These are phyloP conservation scores for Melanotaenia parkinsoni DNA, from an alignment of 2,797 vertebrate species.

Conservation along the genomic window DNA sequence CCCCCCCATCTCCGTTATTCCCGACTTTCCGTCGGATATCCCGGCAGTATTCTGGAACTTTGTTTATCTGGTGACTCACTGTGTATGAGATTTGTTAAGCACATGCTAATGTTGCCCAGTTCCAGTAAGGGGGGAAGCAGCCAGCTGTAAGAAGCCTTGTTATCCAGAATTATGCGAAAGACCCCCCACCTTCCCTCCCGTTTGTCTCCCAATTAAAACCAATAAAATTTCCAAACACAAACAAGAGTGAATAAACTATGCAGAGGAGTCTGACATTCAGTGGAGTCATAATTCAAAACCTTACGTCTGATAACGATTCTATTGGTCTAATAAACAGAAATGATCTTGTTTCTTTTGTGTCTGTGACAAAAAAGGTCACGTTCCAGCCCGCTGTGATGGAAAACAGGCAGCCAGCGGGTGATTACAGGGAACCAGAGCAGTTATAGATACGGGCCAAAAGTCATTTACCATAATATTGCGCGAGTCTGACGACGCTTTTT, in stretches of 20 bases:
- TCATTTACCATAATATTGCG: slow-evolving; percentile 68
- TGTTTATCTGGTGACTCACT: slow-evolving; percentile 79
- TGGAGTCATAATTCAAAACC: background rate
- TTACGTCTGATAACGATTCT: slow-evolving; percentile 40
- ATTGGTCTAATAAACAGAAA: slow-evolving; percentile 38
- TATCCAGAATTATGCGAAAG: slow-evolving; percentile 38
- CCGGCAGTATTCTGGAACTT: slow-evolving; percentile 66
- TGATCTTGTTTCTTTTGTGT: slow-evolving; percentile 59
- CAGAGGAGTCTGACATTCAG: background rate
- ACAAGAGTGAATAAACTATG: background rate
- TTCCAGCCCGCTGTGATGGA: slow-evolving; percentile 67
- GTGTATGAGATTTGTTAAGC: slow-evolving; percentile 74
- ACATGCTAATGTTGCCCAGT: slow-evolving; percentile 73
- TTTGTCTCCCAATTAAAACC: background rate
- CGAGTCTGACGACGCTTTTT: slow-evolving; percentile 58
- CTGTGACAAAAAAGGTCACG: slow-evolving; percentile 58
- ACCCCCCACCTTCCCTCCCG: slow-evolving; percentile 5
- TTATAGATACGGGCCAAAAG: slow-evolving; percentile 59
- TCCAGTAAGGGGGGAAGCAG: slow-evolving; percentile 79
- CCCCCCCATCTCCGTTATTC: slow-evolving; percentile 59
- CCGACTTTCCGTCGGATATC: slow-evolving; percentile 78
- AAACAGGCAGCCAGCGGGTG: slow-evolving; percentile 64
- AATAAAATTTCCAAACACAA: background rate
- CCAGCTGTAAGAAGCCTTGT: slow-evolving; percentile 50
- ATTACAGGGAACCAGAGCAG: slow-evolving; percentile 66